Percentiles rank a stretch among this genome's conserved stretches.
Conservation (phyloP, 2,113 vertebrate genomes). For the Leptodactylus fuscus region DNA sequence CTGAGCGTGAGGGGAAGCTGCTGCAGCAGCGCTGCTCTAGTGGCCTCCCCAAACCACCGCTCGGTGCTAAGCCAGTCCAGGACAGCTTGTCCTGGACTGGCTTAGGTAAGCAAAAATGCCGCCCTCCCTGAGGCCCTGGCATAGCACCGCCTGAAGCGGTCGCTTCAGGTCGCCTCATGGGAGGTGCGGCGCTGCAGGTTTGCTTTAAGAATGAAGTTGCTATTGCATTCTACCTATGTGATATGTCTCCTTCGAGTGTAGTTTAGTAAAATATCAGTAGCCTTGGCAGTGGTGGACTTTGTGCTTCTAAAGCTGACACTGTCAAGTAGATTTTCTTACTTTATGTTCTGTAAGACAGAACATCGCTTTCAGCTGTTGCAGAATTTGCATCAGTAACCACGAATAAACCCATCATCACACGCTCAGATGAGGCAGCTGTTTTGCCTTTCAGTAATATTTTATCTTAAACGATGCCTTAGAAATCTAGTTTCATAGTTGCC, state of each 20-base stretch:
- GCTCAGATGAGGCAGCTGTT: neutral
- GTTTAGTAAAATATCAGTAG: neutral
- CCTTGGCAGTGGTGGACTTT: neutral
- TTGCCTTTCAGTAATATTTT: neutral
- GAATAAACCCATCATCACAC: constrained; percentile 22
- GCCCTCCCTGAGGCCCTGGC: too few relatives aligned
- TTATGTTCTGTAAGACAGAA: neutral
- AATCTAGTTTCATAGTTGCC: neutral
- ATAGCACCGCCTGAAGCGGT: too few relatives aligned
- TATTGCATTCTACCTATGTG: too few relatives aligned
- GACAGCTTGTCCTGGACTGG: too few relatives aligned
- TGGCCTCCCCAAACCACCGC: too few relatives aligned
- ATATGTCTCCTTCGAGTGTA: neutral
- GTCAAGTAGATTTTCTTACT: neutral
- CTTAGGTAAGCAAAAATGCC: too few relatives aligned
- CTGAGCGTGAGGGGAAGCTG: too few relatives aligned
- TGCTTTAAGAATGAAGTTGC: too few relatives aligned
- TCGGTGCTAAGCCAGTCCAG: too few relatives aligned
- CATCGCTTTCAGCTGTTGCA: constrained; percentile 11
- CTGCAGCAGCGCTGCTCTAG: too few relatives aligned
- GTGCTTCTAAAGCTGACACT: neutral
- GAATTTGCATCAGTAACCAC: neutral
- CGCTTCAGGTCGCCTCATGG: too few relatives aligned
- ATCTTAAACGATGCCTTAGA: neutral
- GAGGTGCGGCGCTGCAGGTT: too few relatives aligned